Evolutionary conservation across 64 coral and sea anemone species (phyloP).

Genomic region (Pocillopora damicornis): DNA sequence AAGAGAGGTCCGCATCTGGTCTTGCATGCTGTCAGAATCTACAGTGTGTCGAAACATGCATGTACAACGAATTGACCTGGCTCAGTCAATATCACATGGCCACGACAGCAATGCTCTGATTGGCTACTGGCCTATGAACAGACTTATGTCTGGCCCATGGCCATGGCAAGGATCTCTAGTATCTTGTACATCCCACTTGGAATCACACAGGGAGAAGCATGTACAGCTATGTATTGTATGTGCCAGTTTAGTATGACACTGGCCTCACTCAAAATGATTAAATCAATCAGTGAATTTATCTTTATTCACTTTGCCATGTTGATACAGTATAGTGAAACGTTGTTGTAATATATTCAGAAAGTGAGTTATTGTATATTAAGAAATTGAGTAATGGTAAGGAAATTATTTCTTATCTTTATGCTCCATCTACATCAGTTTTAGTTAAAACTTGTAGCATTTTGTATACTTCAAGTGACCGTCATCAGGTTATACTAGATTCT

Average conservation of each 20-base stretch:
- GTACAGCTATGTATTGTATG: slow-evolving; percentile 63
- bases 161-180: slow-evolving; percentile 82
- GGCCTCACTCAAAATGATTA: neutral
- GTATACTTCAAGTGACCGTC: too few relatives aligned
- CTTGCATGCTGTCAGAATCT: slow-evolving; percentile 57
- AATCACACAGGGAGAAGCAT: slow-evolving; percentile 53
- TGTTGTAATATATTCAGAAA: too few relatives aligned
- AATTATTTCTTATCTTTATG: too few relatives aligned
- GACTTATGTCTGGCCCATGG: slow-evolving; percentile 80
- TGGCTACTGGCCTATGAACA: slow-evolving; percentile 94
- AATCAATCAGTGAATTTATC: neutral
- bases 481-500: too few relatives aligned
- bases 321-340: too few relatives aligned
- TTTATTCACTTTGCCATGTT: too few relatives aligned
- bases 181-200: slow-evolving; percentile 71
- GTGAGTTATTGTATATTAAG: too few relatives aligned
- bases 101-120: slow-evolving; percentile 60
- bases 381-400: too few relatives aligned
- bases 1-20: slow-evolving; percentile 83
- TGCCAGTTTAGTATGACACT: slow-evolving; percentile 51
- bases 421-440: too few relatives aligned
- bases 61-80: slow-evolving; percentile 71
- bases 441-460: too few relatives aligned
- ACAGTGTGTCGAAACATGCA: slow-evolving; percentile 81
- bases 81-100: slow-evolving; percentile 32